These are phyloP conservation scores for Capromys pilorides DNA, from an alignment of 2,797 vertebrate species.

Conservation along the genomic window DNA sequence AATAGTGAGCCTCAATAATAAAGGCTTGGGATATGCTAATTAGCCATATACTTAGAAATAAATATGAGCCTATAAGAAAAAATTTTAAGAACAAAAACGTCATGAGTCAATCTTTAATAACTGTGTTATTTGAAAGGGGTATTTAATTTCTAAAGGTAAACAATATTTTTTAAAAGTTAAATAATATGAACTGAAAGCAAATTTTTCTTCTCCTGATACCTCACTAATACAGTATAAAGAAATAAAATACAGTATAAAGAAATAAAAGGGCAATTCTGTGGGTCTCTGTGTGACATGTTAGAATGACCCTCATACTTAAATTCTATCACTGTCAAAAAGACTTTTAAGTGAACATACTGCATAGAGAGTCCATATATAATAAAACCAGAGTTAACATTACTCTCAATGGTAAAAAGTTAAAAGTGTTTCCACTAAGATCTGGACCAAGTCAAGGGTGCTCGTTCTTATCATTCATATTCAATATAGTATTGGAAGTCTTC, in stretches of 20 bases:
- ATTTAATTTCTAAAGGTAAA: constrained; percentile 53
- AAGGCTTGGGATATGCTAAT: neutral
- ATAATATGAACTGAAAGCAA: constrained; percentile 24
- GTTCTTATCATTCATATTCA: neutral
- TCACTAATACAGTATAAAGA: neutral
- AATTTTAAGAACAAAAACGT: constrained; percentile 25
- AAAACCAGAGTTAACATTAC: neutral
- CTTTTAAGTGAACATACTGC: neutral
- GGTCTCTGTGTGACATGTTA: neutral
- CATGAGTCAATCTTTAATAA: constrained; percentile 6
- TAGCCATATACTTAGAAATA: constrained; percentile 5
- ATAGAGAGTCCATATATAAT: neutral
- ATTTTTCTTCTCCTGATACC: constrained; percentile 10
- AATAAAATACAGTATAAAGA: neutral
- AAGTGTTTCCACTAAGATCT: neutral
- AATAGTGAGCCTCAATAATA: constrained; percentile 27
- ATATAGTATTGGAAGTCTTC: neutral
- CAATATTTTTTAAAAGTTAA: neutral
- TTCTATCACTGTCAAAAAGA: neutral
- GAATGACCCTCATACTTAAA: constrained; percentile 29
- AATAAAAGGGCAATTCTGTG: constrained; percentile 1
- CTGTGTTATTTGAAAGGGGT: neutral
- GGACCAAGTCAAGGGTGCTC: neutral
- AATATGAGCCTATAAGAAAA: neutral
- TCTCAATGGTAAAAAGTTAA: neutral